phyloP scores from a whole-genome alignment of 2,888 invertebrate genomes.

The Rhagium mordax region DNA sequence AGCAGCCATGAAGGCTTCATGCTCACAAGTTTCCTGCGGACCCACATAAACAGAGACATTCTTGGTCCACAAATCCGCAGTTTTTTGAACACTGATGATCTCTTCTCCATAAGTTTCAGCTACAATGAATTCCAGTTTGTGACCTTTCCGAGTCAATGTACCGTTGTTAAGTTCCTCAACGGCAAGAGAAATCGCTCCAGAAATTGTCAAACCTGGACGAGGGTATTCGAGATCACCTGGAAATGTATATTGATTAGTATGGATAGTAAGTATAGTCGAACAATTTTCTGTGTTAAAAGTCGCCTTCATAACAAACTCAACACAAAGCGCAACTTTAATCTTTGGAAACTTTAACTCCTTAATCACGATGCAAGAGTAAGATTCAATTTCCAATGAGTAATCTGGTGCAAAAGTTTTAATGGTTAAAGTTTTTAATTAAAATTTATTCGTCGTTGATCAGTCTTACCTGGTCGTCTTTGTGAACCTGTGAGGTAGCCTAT shows the following conservation, averaged over 20 bases:
- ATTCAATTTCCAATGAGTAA: not conserved
- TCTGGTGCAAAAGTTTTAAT: conserved; percentile 2
- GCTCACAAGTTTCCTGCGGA: conserved; percentile 91
- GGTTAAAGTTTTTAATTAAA: not conserved
- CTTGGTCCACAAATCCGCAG: conserved; percentile 86
- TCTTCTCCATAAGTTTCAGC: conserved; percentile 95
- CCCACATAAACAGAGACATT: conserved; percentile 93
- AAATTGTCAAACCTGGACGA: conserved; percentile 81
- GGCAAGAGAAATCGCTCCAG: conserved; percentile 91
- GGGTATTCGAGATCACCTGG: conserved; percentile 84
- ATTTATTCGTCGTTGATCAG: not conserved
- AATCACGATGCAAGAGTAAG: not conserved
- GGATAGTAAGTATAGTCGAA: no score
- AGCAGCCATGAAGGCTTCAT: conserved; percentile 94
- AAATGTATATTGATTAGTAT: not conserved
- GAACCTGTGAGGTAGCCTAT: conserved; percentile 91
- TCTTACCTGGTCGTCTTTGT: conserved; percentile 75
- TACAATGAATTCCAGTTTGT: conserved; percentile 84
- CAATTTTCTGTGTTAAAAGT: no score
- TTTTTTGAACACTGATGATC: conserved; percentile 87
- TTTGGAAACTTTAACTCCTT: not conserved
- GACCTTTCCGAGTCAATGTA: conserved; percentile 74
- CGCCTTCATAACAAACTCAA: not conserved
- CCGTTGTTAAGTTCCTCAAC: conserved; percentile 83
- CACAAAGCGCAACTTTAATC: not conserved